phyloP scores from a whole-genome alignment of 2,113 vertebrate species.

The Ictidomys tridecemlineatus region DNA sequence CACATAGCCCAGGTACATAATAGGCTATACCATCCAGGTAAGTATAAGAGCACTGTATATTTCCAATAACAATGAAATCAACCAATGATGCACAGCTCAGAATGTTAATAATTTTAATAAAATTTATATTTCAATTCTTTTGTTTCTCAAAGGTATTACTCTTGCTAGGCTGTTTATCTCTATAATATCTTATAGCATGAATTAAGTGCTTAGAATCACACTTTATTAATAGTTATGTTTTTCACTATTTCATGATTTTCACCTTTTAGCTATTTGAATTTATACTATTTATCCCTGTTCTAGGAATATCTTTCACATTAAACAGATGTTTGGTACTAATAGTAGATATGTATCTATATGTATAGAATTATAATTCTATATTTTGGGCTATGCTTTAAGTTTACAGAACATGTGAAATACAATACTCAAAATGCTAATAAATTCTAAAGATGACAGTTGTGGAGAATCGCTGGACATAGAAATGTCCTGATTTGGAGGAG shows the following conservation, averaged over 20 bases:
- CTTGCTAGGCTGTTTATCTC: neutral
- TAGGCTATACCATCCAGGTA: neutral
- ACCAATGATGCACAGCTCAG: neutral
- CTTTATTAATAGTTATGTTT: neutral
- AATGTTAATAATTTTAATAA: neutral
- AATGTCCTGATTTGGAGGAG: slow-evolving; percentile 13
- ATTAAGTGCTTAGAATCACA: neutral
- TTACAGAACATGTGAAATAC: neutral
- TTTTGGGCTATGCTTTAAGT: neutral
- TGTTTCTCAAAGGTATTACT: neutral
- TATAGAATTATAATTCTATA: neutral
- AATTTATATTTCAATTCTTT: neutral
- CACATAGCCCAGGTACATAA: fast-evolving
- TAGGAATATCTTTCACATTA: neutral
- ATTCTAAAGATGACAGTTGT: neutral
- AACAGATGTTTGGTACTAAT: neutral
- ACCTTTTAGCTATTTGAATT: neutral
- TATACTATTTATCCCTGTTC: neutral
- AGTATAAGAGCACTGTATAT: neutral
- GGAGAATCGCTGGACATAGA: neutral
- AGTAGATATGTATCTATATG: neutral
- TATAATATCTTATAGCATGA: neutral
- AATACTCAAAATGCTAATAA: neutral
- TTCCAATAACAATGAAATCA: too few species aligned
- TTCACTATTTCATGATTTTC: neutral